Evolutionary conservation across 2,888 invertebrate species (phyloP).

Genomic region (Tachina fera): DNA sequence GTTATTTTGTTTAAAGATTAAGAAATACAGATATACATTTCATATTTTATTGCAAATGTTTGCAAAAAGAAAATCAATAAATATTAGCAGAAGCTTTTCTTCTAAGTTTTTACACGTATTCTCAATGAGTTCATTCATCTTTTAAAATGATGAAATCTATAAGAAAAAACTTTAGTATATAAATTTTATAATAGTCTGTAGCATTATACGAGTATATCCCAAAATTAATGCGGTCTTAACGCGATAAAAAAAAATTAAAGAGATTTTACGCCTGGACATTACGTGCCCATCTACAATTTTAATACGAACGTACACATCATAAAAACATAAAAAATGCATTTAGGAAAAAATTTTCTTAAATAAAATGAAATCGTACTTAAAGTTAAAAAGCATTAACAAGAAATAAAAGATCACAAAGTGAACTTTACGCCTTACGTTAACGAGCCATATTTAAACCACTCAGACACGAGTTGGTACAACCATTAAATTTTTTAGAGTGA

Average conservation of each 20-base stretch:
- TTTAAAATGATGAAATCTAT: neutral
- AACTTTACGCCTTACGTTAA: slow-evolving; percentile 45
- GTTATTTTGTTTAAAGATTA: slow-evolving; percentile 34
- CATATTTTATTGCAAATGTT: slow-evolving; percentile 35
- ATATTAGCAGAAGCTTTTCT: slow-evolving; percentile 9
- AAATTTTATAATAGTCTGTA: neutral
- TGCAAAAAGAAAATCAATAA: slow-evolving; percentile 50
- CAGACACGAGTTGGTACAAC: neutral
- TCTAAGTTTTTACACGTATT: neutral
- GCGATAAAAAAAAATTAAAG: slow-evolving; percentile 7
- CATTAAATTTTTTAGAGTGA: neutral
- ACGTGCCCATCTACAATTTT: neutral
- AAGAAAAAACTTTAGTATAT: neutral
- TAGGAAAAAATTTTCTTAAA: slow-evolving; percentile 11
- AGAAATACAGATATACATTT: slow-evolving; percentile 48
- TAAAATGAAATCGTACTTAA: slow-evolving; percentile 1
- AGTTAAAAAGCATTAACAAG: neutral
- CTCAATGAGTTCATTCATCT: slow-evolving; percentile 39
- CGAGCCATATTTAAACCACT: slow-evolving; percentile 6
- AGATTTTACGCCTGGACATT: slow-evolving; percentile 26
- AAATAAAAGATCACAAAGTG: slow-evolving; percentile 37
- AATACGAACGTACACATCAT: slow-evolving; percentile 3
- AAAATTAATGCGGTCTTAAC: slow-evolving; percentile 1
- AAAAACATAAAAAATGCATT: slow-evolving; percentile 58
- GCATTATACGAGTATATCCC: neutral